These are phyloP conservation scores for Sterrhoptilus dennistouni DNA, from an alignment of 2,113 vertebrate genomes.

Conservation along the genomic window DNA sequence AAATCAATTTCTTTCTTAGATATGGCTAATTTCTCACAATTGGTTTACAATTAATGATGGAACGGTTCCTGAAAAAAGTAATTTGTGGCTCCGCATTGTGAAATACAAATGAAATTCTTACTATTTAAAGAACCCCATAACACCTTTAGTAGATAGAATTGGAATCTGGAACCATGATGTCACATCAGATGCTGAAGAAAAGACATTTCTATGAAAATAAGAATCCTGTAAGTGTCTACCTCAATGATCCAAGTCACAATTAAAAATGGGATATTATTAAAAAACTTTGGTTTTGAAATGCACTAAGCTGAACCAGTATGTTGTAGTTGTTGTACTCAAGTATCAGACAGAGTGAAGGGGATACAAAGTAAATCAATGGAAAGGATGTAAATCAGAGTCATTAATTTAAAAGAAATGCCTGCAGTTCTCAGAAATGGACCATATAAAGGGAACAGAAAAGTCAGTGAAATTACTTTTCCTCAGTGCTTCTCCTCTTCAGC, in stretches of 20 bases:
- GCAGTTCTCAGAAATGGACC: neutral
- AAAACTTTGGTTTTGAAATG: neutral
- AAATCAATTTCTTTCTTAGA: neutral
- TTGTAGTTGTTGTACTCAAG: neutral
- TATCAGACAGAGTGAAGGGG: neutral
- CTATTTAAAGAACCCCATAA: neutral
- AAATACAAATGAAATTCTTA: neutral
- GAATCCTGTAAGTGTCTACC: neutral
- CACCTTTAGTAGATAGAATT: neutral
- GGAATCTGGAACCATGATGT: neutral
- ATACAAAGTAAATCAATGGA: neutral
- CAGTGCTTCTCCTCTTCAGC: neutral
- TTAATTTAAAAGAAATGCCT: neutral
- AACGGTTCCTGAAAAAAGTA: neutral
- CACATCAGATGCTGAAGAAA: neutral
- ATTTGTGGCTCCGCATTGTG: neutral
- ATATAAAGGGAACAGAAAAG: neutral
- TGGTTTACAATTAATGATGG: neutral
- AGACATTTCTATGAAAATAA: neutral
- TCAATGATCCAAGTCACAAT: neutral
- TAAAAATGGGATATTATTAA: neutral
- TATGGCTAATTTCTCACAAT: neutral
- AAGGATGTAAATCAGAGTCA: neutral
- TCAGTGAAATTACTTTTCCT: neutral
- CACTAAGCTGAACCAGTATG: neutral